These are phyloP conservation scores for Tipula confusa DNA, from an alignment of 2,888 invertebrate genomes.

Conservation along the genomic window DNA sequence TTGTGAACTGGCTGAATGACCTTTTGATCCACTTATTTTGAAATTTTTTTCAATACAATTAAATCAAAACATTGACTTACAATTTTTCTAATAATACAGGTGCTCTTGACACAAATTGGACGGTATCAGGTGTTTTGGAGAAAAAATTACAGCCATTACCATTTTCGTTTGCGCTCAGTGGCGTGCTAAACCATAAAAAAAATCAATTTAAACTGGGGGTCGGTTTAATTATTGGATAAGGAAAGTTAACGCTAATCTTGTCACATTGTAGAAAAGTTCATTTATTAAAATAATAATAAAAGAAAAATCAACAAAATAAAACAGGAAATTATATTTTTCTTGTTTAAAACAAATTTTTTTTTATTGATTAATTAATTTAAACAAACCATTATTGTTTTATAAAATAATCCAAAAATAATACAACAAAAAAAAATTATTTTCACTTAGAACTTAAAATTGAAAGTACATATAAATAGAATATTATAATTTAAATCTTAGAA, in stretches of 20 bases:
- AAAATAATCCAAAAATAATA: background rate
- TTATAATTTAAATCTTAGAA: background rate
- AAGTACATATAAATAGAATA: background rate
- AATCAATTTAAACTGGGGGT: slow-evolving; percentile 90
- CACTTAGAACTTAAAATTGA: background rate
- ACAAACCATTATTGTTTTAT: background rate
- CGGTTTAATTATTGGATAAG: slow-evolving; percentile 88
- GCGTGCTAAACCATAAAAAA: slow-evolving; percentile 88
- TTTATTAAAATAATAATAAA: slow-evolving; percentile 25
- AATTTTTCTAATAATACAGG: slow-evolving; percentile 56
- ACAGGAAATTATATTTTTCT: background rate
- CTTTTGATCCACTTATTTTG: too few relatives aligned
- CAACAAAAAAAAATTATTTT: background rate
- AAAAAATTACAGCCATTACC: slow-evolving; percentile 91
- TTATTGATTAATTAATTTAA: background rate
- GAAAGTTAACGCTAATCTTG: background rate
- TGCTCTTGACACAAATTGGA: slow-evolving; percentile 89
- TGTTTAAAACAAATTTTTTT: background rate
- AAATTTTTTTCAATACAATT: too few relatives aligned
- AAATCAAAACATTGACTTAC: background rate
- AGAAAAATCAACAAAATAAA: background rate
- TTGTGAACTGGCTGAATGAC: too few relatives aligned
- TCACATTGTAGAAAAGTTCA: slow-evolving; percentile 9
- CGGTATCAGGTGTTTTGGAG: slow-evolving; percentile 87
- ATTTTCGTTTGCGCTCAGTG: slow-evolving; percentile 89